Evolutionary conservation across 2,797 vertebrate genomes (phyloP).

Genomic region (Rhinella marina): DNA sequence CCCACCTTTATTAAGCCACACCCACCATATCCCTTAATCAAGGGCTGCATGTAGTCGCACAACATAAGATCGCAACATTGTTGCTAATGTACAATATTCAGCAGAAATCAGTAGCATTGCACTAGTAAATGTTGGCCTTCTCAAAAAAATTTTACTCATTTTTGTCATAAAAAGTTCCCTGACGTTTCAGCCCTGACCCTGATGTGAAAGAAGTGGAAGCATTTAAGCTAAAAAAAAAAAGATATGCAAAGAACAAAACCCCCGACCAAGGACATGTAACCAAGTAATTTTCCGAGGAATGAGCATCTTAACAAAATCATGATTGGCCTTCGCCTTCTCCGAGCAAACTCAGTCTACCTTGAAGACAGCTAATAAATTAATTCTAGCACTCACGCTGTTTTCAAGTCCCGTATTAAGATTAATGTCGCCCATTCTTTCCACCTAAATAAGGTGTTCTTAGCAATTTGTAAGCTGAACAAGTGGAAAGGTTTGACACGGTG

Average conservation of each 20-base stretch:
- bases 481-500: conserved; percentile 40
- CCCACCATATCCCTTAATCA: no score
- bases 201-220: not conserved
- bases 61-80: no score
- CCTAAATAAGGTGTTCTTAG: conserved; percentile 60
- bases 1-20: not conserved
- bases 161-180: not conserved
- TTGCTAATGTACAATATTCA: not conserved
- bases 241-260: conserved; percentile 36
- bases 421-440: conserved; percentile 37
- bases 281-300: conserved; percentile 47
- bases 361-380: not conserved
- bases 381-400: not conserved
- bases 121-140: no score
- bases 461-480: conserved; percentile 45
- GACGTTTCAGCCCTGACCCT: not conserved
- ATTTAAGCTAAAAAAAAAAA: not conserved
- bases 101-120: not conserved
- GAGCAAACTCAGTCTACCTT: conserved; percentile 49
- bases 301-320: conserved; percentile 57
- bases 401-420: conserved; percentile 26
- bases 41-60: no score
- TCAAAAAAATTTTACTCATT: no score
- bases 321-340: conserved; percentile 51
- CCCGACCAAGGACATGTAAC: conserved; percentile 28